Evolutionary conservation across 2,888 invertebrate genomes (phyloP), one percentile per base, ranked within the genome.

Genomic region (Drosophila algonquin): DNA sequence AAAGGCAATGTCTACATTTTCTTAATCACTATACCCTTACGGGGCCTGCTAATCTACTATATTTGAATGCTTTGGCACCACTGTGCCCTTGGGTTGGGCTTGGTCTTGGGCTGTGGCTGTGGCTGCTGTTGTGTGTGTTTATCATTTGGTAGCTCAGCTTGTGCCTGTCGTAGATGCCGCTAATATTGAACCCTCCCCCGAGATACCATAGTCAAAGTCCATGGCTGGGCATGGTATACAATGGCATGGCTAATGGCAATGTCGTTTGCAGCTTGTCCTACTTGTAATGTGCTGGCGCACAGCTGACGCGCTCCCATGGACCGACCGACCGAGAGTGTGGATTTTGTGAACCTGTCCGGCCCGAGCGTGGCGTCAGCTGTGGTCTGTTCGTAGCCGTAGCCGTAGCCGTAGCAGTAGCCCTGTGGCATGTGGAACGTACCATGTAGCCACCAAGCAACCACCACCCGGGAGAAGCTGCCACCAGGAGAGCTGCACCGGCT

Each of bases 231-330:
- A 46, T 46, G 14, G 48, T 12, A 18, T 52, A 63, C 74, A 68
- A 72, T 52, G 58, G 55, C 59, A 53, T 27, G 45, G 62, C 83
- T 83, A 83, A 83, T 83, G 89, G 89, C 87, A 70, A 84, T 83
- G 89, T 88, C 87, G 87, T 88, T 83, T 70, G 74, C 83, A 83
- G 83, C 89, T 88, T 83, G 89, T 87, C 79, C 87, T 87, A 87
- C 89, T 83, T 83, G 83, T 83, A 88, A 83, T 88, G 83, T 88
- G 89, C 89, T 84, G 83, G 89, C 83, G 87, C 73, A 61, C 83
- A 83, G 83, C 83, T 83, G 89, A 88, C 83, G 76, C 40, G 48
- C 87, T 83, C 83, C 81, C 89, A 83, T 76, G 81, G 62, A 14
- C n/a, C 24, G 24, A 44, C 45, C 50, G 44, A 44, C 45, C 50